Evolutionary conservation across 1,140 invertebrate species (phyloP).

Genomic region (Megalopta genalis): DNA sequence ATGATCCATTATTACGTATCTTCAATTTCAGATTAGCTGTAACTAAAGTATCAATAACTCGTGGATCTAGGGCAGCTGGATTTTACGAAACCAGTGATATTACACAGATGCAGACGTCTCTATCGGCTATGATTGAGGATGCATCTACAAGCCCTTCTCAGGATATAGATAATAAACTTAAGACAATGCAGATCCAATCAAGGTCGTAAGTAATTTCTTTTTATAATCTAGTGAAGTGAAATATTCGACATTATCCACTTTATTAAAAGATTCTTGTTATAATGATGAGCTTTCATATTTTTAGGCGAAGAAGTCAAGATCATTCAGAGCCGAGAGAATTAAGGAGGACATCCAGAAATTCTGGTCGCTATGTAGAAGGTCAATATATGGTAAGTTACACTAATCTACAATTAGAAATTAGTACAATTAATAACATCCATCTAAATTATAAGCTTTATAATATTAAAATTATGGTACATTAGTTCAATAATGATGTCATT

Average conservation of each 20-base stretch:
- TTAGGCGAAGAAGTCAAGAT: conserved; percentile 71
- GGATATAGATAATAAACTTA: conserved; percentile 75
- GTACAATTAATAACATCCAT: neutral
- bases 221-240: neutral
- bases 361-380: conserved; percentile 75
- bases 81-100: conserved; percentile 72
- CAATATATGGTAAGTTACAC: conserved; percentile 73
- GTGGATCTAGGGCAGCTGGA: conserved; percentile 61
- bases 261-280: neutral
- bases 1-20: conserved; percentile 4
- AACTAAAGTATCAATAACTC: conserved; percentile 67
- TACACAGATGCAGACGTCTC: conserved; percentile 66
- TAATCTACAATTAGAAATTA: conserved; percentile 16
- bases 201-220: conserved; percentile 69
- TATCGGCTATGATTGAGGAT: conserved; percentile 69
- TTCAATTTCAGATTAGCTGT: conserved; percentile 66
- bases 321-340: conserved; percentile 71
- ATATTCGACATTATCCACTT: neutral
- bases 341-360: conserved; percentile 75
- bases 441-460: conserved; percentile 12
- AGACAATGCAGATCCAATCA: conserved; percentile 75
- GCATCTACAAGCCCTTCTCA: conserved; percentile 71
- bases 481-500: neutral
- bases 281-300: conserved; percentile 9
- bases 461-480: neutral